Percentiles rank a stretch among this genome's conserved stretches.
phyloP scores from a whole-genome alignment of 2,113 vertebrate species.

The Verasper variegatus region DNA sequence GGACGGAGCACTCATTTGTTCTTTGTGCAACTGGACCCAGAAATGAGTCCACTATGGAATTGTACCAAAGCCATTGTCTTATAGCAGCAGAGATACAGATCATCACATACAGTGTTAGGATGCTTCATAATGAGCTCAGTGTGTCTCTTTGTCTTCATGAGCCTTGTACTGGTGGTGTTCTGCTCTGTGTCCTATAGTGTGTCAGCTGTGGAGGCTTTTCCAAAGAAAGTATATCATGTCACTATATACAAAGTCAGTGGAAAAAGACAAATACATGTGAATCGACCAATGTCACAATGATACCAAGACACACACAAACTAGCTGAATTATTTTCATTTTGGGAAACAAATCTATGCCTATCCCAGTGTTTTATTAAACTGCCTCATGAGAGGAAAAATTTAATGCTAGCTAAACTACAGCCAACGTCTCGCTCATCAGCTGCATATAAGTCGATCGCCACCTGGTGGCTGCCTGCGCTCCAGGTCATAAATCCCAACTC shows the following conservation, averaged over 20 bases:
- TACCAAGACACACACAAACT: neutral
- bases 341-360: too few relatives aligned
- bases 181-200: neutral
- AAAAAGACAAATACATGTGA: too few relatives aligned
- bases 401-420: too few relatives aligned
- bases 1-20: conserved; percentile 21
- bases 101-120: neutral
- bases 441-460: too few relatives aligned
- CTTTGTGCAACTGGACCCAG: neutral
- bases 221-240: too few relatives aligned
- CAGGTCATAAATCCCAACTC: too few relatives aligned
- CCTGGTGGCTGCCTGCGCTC: too few relatives aligned
- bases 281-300: too few relatives aligned
- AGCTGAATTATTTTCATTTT: too few relatives aligned
- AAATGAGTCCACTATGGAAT: too few relatives aligned
- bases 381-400: neutral
- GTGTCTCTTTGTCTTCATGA: conserved; percentile 16
- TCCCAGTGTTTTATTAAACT: neutral
- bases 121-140: conserved; percentile 6
- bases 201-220: neutral
- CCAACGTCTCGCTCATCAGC: too few relatives aligned
- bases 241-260: too few relatives aligned
- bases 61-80: neutral
- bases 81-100: conserved; percentile 14
- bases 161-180: conserved; percentile 4